A percentile compares a stretch with the other conserved stretches of the same genome.
Evolutionary conservation across 2,797 vertebrate genomes (phyloP).

Genomic region (Hapalemur alaotrensis): DNA sequence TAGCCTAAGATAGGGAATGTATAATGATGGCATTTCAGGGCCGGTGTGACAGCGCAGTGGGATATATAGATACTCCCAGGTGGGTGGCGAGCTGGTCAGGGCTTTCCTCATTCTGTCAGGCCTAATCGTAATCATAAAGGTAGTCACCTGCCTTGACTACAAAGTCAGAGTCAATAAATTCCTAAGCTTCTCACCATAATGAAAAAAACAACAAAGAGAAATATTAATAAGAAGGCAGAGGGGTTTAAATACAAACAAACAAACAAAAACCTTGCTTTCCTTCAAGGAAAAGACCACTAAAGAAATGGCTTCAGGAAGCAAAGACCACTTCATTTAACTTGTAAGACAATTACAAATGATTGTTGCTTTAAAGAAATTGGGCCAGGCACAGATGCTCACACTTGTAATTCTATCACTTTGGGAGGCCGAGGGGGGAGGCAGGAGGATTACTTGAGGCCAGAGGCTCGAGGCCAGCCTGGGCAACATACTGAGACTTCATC

Average conservation of each 20-base stretch:
- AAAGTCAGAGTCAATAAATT: neutral
- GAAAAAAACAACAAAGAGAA: neutral
- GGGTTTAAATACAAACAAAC: slow-evolving; percentile 24
- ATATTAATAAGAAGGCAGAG: neutral
- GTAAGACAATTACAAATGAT: slow-evolving; percentile 35
- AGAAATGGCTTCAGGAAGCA: slow-evolving; percentile 35
- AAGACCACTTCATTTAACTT: slow-evolving; percentile 17
- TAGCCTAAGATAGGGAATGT: neutral
- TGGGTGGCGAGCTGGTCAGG: neutral
- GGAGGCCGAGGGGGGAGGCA: neutral
- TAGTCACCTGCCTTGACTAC: neutral
- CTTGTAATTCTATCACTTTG: neutral
- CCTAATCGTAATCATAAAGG: neutral
- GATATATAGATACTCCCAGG: neutral
- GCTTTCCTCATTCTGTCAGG: neutral
- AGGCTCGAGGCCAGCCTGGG: neutral
- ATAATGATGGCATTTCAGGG: neutral
- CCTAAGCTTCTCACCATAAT: neutral
- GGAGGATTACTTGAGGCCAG: neutral
- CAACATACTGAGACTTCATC: neutral
- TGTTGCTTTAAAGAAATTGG: neutral
- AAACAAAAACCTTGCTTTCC: neutral
- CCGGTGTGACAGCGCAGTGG: neutral
- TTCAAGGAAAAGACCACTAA: slow-evolving; percentile 12
- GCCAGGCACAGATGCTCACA: neutral